phyloP scores from a whole-genome alignment of 2,113 vertebrate genomes.

The Loxodonta africana region DNA sequence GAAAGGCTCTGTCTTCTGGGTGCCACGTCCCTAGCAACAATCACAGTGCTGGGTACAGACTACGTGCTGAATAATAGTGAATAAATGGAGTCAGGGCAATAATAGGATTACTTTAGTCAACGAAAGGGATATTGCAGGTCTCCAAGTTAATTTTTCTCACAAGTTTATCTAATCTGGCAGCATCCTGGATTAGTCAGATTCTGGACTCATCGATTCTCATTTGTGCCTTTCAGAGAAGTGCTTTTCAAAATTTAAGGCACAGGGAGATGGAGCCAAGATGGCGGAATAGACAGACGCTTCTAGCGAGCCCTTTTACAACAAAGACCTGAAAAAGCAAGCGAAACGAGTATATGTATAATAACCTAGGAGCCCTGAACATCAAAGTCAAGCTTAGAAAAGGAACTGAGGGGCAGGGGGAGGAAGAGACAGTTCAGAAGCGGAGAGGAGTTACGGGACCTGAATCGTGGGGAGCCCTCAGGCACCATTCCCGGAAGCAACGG shows the following conservation, averaged over 20 bases:
- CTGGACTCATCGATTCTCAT: background rate
- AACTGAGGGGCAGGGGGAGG: too few relatives aligned
- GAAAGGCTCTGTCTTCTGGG: background rate
- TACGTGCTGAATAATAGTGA: background rate
- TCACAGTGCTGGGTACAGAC: background rate
- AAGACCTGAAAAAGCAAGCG: too few relatives aligned
- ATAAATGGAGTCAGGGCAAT: background rate
- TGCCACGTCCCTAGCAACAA: background rate
- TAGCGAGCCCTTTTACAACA: too few relatives aligned
- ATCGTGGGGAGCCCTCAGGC: too few relatives aligned
- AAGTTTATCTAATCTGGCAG: background rate
- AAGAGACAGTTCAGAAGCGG: too few relatives aligned
- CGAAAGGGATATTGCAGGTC: background rate
- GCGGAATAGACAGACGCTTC: too few relatives aligned
- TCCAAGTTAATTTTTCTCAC: background rate
- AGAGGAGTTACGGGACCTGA: too few relatives aligned
- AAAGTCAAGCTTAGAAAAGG: too few relatives aligned
- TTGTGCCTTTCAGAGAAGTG: background rate
- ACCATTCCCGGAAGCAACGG: too few relatives aligned
- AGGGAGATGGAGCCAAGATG: too few relatives aligned
- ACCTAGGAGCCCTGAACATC: too few relatives aligned
- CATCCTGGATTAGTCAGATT: background rate
- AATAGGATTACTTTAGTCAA: background rate
- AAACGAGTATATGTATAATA: too few relatives aligned
- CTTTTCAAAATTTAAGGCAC: background rate